Evolutionary conservation across 2,888 invertebrate species (phyloP), one percentile per base, ranked within the genome.

Genomic region (Drosophila limbata): DNA sequence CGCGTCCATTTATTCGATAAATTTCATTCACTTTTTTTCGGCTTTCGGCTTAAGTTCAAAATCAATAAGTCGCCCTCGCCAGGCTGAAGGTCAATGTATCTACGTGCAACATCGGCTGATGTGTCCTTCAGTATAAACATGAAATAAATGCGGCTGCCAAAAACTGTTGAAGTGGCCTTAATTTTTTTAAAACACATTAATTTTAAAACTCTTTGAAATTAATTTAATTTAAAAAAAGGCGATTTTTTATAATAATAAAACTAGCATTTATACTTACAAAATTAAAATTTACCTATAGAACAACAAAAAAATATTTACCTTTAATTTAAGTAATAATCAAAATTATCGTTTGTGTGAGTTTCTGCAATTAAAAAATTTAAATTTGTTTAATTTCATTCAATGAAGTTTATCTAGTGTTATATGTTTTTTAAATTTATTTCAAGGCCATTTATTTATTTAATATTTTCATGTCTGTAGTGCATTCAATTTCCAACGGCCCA

Each of bases 51-150:
- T 13, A 48, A 39, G 39, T 17, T 55, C 45, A 69, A 85, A 84
- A 88, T 84, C 84, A 72, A 84, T 84, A 82, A 21, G 25, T n/a
- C 25, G 56, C 44, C 63, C 60, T 50, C 37, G 57, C 21, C 50
- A 8, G 51, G 31, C 56, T 47, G 67, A 67, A 77, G 81, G 81
- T 69, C 57, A 77, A 72, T 53, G 63, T 72, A 65, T 64, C 61
- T 63, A 51, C 45, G 61, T 57, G 48, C 48, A 59, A 51, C 37
- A 55, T 11, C 19, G 57, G 11, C 28, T 35, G 52, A 57, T 45
- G 53, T 31, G 57, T 42, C 51, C 63, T 65, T 64, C 35, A 35
- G 35, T 8, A 44, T 15, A 4, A 8, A 37, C 35, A 37, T 9
- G 17, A 59, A 59, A 51, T 39, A 13, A 40, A 17, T 66, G 53